Base-by-base conservation (phyloP, 2,113 vertebrate genomes). In the Pteruthius melanotis region DNA sequence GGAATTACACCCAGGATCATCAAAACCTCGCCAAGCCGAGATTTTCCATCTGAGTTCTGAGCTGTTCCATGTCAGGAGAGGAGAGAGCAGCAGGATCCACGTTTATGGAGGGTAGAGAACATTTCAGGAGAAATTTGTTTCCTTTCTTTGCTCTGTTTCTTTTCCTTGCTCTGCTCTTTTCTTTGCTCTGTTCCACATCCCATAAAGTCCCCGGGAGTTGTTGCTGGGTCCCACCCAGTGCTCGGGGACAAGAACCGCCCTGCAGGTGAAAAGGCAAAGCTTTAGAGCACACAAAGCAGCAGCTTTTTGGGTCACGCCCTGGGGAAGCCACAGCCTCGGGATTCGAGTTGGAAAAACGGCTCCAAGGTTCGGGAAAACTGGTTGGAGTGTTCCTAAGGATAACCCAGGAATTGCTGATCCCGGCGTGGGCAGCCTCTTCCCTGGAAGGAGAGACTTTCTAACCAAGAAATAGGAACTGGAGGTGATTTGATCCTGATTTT, bases 351-450 rank as follows among this genome's bases (percentile, higher is more conserved):
- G 59, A 19, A n/a, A 57, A 82, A 72, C 1, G 10, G 57, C 56
- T 63, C 47, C 35, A 7, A 1, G 0, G 7, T 12, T 90, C 9
- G 12, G 10, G 21, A 50, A 53, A 78, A 17, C 2, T 2, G 0
- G 3, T 4, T 8, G 6, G 30, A 33, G 30, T 0, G 10, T 18
- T 21, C 20, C 57, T 49, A 12, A 68, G 52, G 76, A 15, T 26
- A 59, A 75, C 26, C 47, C 27, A 10, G 35, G 76, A n/a, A 17
- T 5, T 1, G 1, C 31, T 9, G 40, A 20, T 15, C 52, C 50
- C 8, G 3, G 50, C 16, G 1, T 0, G 23, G 59, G 39, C 49
- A 61, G 19, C 27, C 5, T 40, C 64, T 93, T n/a, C 40, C 37
- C 45, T 53, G 69, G 45, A 19, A 31, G 60, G 13, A 42, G 40